These are phyloP conservation scores for Mythimna ferrago DNA, from an alignment of 2,888 invertebrate species.

Conservation along the genomic window DNA sequence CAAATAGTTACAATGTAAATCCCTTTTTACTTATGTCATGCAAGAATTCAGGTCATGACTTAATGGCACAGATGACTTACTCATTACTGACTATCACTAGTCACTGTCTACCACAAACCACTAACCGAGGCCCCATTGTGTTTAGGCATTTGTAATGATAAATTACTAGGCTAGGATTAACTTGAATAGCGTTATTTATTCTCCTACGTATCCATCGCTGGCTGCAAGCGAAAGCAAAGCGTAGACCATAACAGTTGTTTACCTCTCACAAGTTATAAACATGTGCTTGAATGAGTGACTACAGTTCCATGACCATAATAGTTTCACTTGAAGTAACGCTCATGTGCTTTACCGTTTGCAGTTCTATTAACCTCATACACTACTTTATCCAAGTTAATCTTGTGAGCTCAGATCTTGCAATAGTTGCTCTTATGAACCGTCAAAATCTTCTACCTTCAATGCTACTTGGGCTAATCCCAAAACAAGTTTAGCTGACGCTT, in stretches of 20 bases:
- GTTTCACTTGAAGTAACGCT: slow-evolving; percentile 41
- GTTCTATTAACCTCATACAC: slow-evolving; percentile 13
- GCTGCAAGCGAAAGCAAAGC: slow-evolving; percentile 9
- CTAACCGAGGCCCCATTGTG: slow-evolving; percentile 22
- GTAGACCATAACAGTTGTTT: slow-evolving; percentile 23
- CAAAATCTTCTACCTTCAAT: neutral
- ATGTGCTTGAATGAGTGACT: slow-evolving; percentile 24
- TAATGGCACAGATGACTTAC: slow-evolving; percentile 4
- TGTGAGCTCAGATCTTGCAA: neutral
- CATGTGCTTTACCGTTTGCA: slow-evolving; percentile 21
- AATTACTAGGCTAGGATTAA: neutral
- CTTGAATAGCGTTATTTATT: neutral
- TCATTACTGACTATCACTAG: slow-evolving; percentile 38
- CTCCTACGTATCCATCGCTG: neutral
- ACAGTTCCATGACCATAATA: slow-evolving; percentile 29
- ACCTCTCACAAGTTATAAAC: slow-evolving; percentile 24
- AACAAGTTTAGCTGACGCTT: slow-evolving; percentile 1
- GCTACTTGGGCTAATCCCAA: neutral
- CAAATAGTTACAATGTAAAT: neutral
- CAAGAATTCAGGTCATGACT: slow-evolving; percentile 32
- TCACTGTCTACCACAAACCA: slow-evolving; percentile 26
- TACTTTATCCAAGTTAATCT: neutral
- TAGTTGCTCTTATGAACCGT: neutral
- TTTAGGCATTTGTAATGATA: slow-evolving; percentile 3
- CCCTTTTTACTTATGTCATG: slow-evolving; percentile 2